Base-by-base conservation (phyloP, 1,140 invertebrate species). In the Brachionus manjavacas region DNA sequence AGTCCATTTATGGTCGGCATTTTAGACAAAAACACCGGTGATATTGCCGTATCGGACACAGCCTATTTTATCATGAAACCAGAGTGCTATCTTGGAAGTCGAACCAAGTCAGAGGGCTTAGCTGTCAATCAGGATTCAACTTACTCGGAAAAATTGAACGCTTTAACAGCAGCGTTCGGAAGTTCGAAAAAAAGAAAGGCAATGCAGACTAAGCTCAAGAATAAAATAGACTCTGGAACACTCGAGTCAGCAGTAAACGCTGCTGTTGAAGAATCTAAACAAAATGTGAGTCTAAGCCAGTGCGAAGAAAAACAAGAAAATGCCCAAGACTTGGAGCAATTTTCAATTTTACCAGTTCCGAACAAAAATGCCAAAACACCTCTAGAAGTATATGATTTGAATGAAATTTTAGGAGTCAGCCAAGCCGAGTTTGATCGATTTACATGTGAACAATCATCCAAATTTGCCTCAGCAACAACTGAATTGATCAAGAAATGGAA, bases 61-160 rank as follows among this genome's bases (percentile, higher is more conserved):
- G 25, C 79, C 20, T 81, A 64, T 64, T 81, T 81, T 25, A 43
- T 81, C 23, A 81, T 81, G 79, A 81, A 81, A 66, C 79, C 79
- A 16, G 79, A 60, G 60, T 81, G 79, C 12, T 81, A 81, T 46
- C 52, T 81, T 20, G 79, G 79, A 11, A 14, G 14, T 9, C 14
- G 64, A 64, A 81, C 14, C 11, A 55, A 60, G 4, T 20, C 28
- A 39, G 52, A 60, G 14, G 64, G 14, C 35, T 14, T 76, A 12
- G 20, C 43, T 23, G 43, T 76, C 23, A 7, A 76, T 49, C n/a
- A 9, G 7, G 16, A 60, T 35, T 39, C 41, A 20, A 81, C 20
- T 28, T 81, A 81, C 43, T 60, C 79, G 25, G 79, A 81, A 46
- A 81, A 81, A 35, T 25, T 81, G 31, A 68, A 81, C 31, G 35